Evolutionary conservation across 1,140 invertebrate species (phyloP).

Genomic region (Teleogryllus occipitalis): DNA sequence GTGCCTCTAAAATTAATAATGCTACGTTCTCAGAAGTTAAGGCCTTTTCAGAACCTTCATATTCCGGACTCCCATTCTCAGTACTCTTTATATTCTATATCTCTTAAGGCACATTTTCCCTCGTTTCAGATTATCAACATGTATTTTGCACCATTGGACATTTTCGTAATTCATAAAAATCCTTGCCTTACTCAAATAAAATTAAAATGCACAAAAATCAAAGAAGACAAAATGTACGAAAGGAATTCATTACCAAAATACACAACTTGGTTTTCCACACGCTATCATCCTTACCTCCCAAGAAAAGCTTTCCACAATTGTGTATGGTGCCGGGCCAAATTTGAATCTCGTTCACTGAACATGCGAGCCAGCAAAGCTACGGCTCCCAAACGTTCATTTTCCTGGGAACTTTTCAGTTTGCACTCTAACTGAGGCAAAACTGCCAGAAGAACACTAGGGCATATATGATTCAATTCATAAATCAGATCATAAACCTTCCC

Average conservation of each 20-base stretch:
- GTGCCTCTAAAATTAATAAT: too few relatives aligned
- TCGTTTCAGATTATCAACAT: too few relatives aligned
- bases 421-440: constrained; percentile 92
- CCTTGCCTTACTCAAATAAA: not conserved
- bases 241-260: not conserved
- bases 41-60: too few relatives aligned
- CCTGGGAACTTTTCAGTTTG: constrained; percentile 79
- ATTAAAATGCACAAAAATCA: not conserved
- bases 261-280: not conserved
- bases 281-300: constrained; percentile 45
- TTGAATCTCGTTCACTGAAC: constrained; percentile 93
- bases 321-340: constrained; percentile 75
- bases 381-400: constrained; percentile 74
- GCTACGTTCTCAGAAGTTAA: too few relatives aligned
- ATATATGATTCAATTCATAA: constrained; percentile 92
- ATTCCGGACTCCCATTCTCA: too few relatives aligned
- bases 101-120: too few relatives aligned
- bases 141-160: too few relatives aligned
- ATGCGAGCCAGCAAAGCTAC: constrained; percentile 88
- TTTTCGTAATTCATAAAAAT: too few relatives aligned
- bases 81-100: too few relatives aligned
- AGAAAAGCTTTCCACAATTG: constrained; percentile 81
- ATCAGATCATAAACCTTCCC: constrained; percentile 91
- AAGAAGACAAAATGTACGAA: not conserved
- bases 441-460: constrained; percentile 74